Base-by-base conservation (phyloP, 92 coral and sea anemone species). In the Anthopleura xanthogrammica region DNA sequence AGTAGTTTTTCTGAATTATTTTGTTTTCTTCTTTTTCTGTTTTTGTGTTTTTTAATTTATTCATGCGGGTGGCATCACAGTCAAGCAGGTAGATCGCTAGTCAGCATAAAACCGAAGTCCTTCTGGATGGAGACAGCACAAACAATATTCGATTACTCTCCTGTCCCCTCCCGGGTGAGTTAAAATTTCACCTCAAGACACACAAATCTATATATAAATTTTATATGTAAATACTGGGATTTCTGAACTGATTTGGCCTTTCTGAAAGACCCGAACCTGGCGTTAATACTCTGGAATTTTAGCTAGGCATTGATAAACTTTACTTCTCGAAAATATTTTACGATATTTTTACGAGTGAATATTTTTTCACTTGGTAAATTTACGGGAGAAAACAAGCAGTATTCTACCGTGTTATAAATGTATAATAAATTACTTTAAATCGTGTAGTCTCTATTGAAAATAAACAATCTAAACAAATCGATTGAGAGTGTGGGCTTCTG, bases 171-270 rank as follows among this genome's bases (percentile, higher is more conserved):
- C 74, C 74, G 17, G 16, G 74, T 68, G 40, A 68, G 74, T 68
- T 13, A 5, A 68, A 12, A 5, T 23, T 68, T 68, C 12, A 68
- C 74, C 17, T 36, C 42, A 24, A 36, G 13, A 68, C 74, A 68
- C 74, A 29, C 74, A 68, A 68, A 64, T 68, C 41, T 68, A 68
- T 68, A 68, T 68, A 68, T 68, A 68, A 24, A 62, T 68, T 68
- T 29, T 36, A 68, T 68, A 68, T 36, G 74, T 68, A 68, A 68
- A 68, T 68, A 68, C 74, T 36, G 16, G 74, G 43, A 68, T 68
- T 36, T 68, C 19, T 68, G 17, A 0, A 68, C 74, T 29, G 41
- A 68, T 36, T 36, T 36, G 17, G 70, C 64, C n/a, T 58, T 58
- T 58, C 19, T 46, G 9, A 46, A 14, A 58, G n/a, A 19, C 39